phyloP scores from a whole-genome alignment of 2,888 invertebrate genomes.

The Maniola hyperantus region DNA sequence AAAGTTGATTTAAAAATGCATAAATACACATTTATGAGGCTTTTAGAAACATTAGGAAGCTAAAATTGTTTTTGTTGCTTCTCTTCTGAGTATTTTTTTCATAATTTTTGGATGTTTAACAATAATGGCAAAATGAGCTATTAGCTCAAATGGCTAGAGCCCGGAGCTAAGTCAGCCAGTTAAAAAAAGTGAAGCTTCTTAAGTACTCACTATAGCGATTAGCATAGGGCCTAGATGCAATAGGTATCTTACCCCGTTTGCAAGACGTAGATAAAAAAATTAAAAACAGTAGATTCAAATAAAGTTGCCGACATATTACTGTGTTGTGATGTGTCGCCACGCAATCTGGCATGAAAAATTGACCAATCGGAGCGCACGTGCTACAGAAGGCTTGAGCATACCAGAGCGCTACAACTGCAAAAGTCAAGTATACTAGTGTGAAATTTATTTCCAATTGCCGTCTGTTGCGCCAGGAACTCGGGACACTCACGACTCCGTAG shows the following conservation, averaged over 20 bases:
- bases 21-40: conserved; percentile 51
- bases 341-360: neutral
- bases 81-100: conserved; percentile 17
- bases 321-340: neutral
- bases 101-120: neutral
- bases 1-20: conserved; percentile 53
- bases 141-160: neutral
- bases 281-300: neutral
- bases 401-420: no score
- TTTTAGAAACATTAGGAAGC: conserved; percentile 17
- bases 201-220: neutral
- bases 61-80: conserved; percentile 21
- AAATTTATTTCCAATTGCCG: no score
- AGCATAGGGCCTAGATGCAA: neutral
- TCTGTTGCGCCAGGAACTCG: no score
- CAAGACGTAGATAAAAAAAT: neutral
- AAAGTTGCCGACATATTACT: neutral
- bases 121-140: neutral
- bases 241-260: neutral
- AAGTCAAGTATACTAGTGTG: no score
- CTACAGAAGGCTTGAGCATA: no score
- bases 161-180: neutral
- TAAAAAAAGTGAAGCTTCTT: neutral
- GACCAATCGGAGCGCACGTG: neutral
- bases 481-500: neutral